These are phyloP conservation scores for Tetragonula clypearis DNA, from an alignment of 1,140 invertebrate genomes.

Conservation along the genomic window DNA sequence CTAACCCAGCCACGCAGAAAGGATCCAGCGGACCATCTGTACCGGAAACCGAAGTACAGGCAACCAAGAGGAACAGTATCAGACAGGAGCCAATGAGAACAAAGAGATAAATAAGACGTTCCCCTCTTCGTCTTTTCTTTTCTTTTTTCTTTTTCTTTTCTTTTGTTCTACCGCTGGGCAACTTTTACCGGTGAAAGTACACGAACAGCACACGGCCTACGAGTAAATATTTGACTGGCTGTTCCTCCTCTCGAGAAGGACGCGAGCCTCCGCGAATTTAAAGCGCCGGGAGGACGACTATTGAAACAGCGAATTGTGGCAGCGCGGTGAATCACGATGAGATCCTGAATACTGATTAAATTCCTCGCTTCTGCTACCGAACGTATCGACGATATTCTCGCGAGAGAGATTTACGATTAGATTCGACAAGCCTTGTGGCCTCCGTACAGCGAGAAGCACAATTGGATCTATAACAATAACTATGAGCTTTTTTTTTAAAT, in stretches of 20 bases:
- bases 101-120: slow-evolving; percentile 2
- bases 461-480: neutral
- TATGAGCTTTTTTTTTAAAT: neutral
- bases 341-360: neutral
- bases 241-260: neutral
- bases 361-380: neutral
- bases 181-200: neutral
- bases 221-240: slow-evolving; percentile 2
- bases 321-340: neutral
- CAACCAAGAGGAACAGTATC: neutral
- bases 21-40: too few relatives aligned
- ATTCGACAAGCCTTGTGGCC: neutral
- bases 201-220: neutral
- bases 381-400: neutral
- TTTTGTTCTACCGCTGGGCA: neutral
- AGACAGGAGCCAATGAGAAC: neutral
- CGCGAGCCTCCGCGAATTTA: neutral
- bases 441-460: neutral
- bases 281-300: neutral
- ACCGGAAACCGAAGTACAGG: neutral
- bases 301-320: neutral
- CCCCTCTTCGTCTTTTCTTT: neutral
- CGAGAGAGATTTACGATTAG: neutral
- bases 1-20: neutral
- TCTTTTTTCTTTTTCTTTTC: too few relatives aligned